Percentiles rank a stretch among this genome's conserved stretches.
Conservation (phyloP, 2,113 vertebrate genomes). For the Cairina moschata region DNA sequence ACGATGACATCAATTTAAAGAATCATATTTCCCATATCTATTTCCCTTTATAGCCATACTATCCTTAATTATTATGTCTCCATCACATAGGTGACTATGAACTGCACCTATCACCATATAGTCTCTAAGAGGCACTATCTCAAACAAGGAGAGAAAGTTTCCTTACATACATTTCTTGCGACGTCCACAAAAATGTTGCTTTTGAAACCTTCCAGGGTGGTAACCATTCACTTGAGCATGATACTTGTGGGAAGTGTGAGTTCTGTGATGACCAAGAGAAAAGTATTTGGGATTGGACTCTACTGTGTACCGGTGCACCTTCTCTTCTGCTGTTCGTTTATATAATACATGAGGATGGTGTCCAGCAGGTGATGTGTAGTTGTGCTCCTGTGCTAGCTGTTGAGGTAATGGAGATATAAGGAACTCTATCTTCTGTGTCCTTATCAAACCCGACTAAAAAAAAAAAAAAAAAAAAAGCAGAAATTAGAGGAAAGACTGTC, state of each 20-base stretch:
- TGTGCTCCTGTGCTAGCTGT: conserved; percentile 87
- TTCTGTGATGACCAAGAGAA: conserved; percentile 19
- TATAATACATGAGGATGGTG: conserved; percentile 94
- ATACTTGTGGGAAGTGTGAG: conserved; percentile 39
- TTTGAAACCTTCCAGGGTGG: conserved; percentile 80
- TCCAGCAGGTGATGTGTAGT: conserved; percentile 85
- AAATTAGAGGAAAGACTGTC: not conserved
- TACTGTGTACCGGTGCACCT: conserved; percentile 69
- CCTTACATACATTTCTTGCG: conserved; percentile 99
- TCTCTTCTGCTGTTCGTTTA: conserved; percentile 87
- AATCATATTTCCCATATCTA: not conserved
- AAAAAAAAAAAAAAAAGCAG: conserved; percentile 14
- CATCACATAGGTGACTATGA: not conserved
- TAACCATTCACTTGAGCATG: conserved; percentile 62
- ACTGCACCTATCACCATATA: not conserved
- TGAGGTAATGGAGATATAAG: conserved; percentile 91
- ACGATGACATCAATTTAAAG: not conserved
- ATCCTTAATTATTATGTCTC: not conserved
- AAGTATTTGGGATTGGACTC: conserved; percentile 19
- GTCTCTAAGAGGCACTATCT: conserved; percentile 8
- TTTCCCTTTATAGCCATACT: not conserved
- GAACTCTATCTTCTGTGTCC: conserved; percentile 87
- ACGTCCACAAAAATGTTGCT: conserved; percentile 96
- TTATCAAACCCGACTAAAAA: conserved; percentile 92
- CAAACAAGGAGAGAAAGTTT: conserved; percentile 80